Percentiles rank a stretch among this genome's conserved stretches.
These are phyloP conservation scores for Heliocidaris tuberculata DNA, from an alignment of 35 echinoderm and acorn worm genomes.

Conservation along the genomic window DNA sequence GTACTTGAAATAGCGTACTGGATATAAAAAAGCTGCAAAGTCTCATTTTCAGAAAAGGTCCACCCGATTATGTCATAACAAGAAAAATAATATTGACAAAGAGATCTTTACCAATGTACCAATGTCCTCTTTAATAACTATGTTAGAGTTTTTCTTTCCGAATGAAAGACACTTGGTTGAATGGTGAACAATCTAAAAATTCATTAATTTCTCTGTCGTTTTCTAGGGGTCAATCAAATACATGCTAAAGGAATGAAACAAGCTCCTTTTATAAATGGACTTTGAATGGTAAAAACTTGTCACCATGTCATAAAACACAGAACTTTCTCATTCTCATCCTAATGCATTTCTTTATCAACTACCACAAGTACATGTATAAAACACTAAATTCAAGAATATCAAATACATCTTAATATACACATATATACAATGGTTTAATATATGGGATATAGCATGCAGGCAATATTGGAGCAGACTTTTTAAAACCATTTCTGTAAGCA, in stretches of 20 bases:
- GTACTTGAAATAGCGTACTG: background rate
- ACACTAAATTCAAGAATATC: background rate
- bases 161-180: background rate
- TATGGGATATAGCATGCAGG: background rate
- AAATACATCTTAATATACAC: constrained; percentile 14
- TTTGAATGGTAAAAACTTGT: background rate
- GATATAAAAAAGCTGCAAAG: background rate
- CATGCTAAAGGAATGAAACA: background rate
- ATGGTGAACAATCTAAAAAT: background rate
- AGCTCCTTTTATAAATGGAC: background rate
- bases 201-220: background rate
- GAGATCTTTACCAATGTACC: background rate
- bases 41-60: background rate
- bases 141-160: background rate
- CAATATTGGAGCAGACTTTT: background rate
- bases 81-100: background rate
- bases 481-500: background rate
- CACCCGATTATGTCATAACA: background rate
- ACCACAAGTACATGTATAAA: background rate
- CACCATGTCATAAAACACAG: background rate
- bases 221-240: background rate
- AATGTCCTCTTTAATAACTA: background rate
- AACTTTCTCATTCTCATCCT: background rate
- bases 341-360: background rate
- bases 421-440: background rate